Evolutionary conservation across 30 jellyfish, hydroid and myxozoan species (phyloP), one percentile per base, ranked within the genome.

Genomic region (Chrysaora quinquecirrha): DNA sequence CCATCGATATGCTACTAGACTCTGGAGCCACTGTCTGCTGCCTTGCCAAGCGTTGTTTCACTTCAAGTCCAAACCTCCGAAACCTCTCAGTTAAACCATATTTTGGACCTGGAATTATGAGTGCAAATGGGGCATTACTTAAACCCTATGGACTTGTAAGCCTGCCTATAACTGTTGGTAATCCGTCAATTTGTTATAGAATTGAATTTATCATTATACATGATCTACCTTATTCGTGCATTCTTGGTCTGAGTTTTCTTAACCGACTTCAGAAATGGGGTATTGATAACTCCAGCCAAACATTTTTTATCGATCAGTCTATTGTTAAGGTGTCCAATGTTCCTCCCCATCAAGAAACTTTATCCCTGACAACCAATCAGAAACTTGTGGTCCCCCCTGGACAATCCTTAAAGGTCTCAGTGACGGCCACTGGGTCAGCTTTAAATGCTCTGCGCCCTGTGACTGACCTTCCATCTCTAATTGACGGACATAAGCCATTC

Each of bases 21-120:
- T 78, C 89, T 60, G 82, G 89, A 20, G 89, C 82, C 19, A 78
- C 81, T n/a, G 56, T 60, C 19, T 78, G 81, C 71, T 78, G 71
- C 61, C 34, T 78, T 4, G 89, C 89, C 34, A 34, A 61, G 31
- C 11, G 81, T 14, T 78, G 81, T 64, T 65, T 78, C 29, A 38
- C 89, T 62, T 20, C 72, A 1, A 58, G 71, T 65, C n/a, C n/a
- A n/a, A n/a, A n/a, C n/a, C n/a, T n/a, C n/a, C n/a, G n/a, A n/a
- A n/a, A n/a, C n/a, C n/a, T 54, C 11, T 34, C 75, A n/a, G 12
- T 65, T 11, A 64, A 10, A 18, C 50, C 78, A 11, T 65, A 65
- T 27, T n/a, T 64, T 9, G 58, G 78, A 12, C 78, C 50, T 11
- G 78, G 78, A n/a, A 6, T 65, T 12, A 9, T 65, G 7, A 64